Evolutionary conservation across 1,140 invertebrate genomes (phyloP).

Genomic region (Plodia interpunctella): DNA sequence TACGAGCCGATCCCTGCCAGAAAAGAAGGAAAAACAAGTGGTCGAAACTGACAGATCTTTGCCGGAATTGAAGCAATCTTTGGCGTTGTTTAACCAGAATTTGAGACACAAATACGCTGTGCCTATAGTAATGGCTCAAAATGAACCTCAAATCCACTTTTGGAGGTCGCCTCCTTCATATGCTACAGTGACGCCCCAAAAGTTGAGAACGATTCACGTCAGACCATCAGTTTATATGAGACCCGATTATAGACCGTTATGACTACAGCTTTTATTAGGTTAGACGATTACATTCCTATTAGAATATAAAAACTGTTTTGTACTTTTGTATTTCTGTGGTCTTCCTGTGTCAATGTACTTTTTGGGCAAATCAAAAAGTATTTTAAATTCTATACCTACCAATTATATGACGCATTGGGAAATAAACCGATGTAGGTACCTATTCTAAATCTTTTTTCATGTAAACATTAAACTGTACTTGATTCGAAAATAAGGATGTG

Average conservation of each 20-base stretch:
- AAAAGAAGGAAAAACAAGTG: neutral
- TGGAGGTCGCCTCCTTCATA: slow-evolving; percentile 9
- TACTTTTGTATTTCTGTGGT: neutral
- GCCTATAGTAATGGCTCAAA: neutral
- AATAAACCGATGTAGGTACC: too few species aligned
- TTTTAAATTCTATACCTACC: neutral
- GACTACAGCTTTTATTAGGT: neutral
- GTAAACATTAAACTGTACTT: too few species aligned
- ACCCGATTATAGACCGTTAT: neutral
- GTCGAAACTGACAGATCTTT: neutral
- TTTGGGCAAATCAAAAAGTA: neutral
- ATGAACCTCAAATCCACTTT: neutral
- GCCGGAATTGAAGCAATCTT: neutral
- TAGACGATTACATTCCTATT: slow-evolving; percentile 1
- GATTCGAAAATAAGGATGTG: too few species aligned
- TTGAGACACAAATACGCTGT: slow-evolving; percentile 5
- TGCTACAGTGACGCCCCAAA: slow-evolving; percentile 14
- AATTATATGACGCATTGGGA: too few species aligned
- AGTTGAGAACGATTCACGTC: slow-evolving; percentile 8
- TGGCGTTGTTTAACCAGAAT: neutral
- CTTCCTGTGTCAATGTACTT: neutral
- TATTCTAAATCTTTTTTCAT: too few species aligned
- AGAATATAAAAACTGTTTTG: neutral
- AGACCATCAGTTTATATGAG: neutral
- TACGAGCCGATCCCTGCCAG: neutral